Evolutionary conservation across 2,888 invertebrate species (phyloP).

Genomic region (Deilephila elpenor): DNA sequence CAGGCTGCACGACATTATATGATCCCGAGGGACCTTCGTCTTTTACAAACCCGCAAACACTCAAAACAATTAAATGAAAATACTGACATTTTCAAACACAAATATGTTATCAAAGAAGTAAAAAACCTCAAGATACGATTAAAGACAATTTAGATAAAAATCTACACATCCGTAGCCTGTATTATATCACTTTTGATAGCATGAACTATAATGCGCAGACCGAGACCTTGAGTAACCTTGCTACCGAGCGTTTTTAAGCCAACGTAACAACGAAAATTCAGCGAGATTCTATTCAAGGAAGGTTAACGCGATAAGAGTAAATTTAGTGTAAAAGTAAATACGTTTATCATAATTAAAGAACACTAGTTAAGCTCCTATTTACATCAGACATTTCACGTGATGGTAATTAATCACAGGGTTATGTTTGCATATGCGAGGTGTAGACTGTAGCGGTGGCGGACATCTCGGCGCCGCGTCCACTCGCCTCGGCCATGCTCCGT

Average conservation of each 20-base stretch:
- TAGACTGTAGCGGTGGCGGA: background rate
- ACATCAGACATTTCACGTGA: constrained; percentile 47
- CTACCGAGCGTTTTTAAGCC: background rate
- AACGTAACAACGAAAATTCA: background rate
- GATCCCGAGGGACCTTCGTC: background rate
- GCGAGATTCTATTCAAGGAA: constrained; percentile 8
- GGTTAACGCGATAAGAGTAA: constrained; percentile 28
- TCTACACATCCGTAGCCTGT: background rate
- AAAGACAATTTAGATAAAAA: background rate
- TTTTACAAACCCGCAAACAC: too few relatives aligned
- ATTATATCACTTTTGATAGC: constrained; percentile 14
- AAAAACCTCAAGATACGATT: background rate
- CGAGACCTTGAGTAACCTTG: background rate
- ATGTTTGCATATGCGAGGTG: constrained; percentile 42
- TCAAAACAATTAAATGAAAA: background rate
- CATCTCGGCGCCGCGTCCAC: constrained; percentile 35
- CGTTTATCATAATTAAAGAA: constrained; percentile 39
- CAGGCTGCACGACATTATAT: constrained; percentile 33
- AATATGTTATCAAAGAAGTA: background rate
- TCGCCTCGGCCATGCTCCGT: background rate
- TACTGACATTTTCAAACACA: background rate
- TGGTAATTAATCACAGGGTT: constrained; percentile 56
- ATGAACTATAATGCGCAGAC: background rate
- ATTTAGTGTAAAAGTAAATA: constrained; percentile 22
- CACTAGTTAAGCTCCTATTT: constrained; percentile 53